Conservation (phyloP, 2,888 invertebrate genomes). For the Hirtodrosophila alboralis region DNA sequence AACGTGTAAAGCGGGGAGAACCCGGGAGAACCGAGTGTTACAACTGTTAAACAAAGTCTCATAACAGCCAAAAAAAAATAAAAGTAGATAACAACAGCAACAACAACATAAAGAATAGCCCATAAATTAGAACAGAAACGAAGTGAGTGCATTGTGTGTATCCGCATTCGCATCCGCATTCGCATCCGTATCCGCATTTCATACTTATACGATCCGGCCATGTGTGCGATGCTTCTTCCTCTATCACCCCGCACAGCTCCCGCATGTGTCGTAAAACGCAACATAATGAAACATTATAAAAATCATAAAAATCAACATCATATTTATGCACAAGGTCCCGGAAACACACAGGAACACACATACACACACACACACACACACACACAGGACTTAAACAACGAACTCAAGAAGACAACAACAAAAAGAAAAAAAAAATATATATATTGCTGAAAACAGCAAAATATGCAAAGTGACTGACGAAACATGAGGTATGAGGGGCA, state of each 20-base stretch:
- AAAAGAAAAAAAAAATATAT: conserved; percentile 26
- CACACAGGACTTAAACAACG: too few species aligned
- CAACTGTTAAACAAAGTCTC: conserved; percentile 64
- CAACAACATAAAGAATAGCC: conserved; percentile 40
- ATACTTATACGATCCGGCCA: conserved; percentile 41
- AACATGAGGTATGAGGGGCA: conserved; percentile 11
- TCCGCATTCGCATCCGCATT: conserved; percentile 37
- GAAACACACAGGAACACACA: conserved; percentile 33
- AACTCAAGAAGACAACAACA: conserved; percentile 14
- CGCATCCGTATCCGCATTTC: conserved; percentile 22
- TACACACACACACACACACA: too few species aligned
- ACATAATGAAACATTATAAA: conserved; percentile 80
- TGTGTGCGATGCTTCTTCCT: conserved; percentile 32
- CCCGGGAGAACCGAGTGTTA: conserved; percentile 46
- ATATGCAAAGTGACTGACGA: conserved; percentile 49
- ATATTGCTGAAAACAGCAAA: conserved; percentile 45
- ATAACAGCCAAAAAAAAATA: conserved; percentile 46
- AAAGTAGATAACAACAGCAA: conserved; percentile 50
- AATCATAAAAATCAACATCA: conserved; percentile 80
- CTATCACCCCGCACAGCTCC: conserved; percentile 39
- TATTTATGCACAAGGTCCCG: conserved; percentile 69
- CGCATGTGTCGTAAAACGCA: conserved; percentile 74
- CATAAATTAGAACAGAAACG: conserved; percentile 73
- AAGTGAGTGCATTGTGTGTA: conserved; percentile 66
- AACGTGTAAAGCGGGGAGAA: conserved; percentile 64